Conservation (phyloP, 2,888 invertebrate species). For the Drosophila greeni region DNA sequence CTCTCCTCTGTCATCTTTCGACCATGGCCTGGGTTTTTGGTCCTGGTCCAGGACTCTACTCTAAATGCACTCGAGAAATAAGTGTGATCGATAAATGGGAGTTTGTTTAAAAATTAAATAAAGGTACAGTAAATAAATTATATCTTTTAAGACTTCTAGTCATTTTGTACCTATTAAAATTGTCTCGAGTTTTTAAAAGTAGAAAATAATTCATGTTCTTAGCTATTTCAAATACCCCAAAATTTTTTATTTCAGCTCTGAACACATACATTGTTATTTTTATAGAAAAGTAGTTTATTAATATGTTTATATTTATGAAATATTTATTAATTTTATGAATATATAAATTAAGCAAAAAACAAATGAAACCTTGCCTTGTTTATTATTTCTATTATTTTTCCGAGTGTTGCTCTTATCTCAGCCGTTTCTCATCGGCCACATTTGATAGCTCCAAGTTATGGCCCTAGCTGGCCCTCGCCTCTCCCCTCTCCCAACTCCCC, state of each 20-base stretch:
- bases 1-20: constrained; percentile 23
- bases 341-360: too few species aligned
- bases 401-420: constrained; percentile 41
- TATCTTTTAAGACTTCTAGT: too few species aligned
- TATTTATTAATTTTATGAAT: too few species aligned
- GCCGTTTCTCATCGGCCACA: constrained; percentile 64
- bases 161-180: too few species aligned
- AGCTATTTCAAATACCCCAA: neutral
- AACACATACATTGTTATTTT: too few species aligned
- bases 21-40: constrained; percentile 16
- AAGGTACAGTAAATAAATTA: too few species aligned
- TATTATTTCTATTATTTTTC: neutral
- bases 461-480: constrained; percentile 14
- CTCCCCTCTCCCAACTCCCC: neutral
- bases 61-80: constrained; percentile 9
- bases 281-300: too few species aligned
- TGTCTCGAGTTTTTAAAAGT: neutral
- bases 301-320: too few species aligned
- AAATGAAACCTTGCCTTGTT: too few species aligned
- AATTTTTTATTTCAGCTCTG: too few species aligned
- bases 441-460: constrained; percentile 72
- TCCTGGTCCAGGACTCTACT: constrained; percentile 6
- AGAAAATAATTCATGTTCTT: neutral
- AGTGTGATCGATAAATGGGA: neutral
- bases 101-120: too few species aligned